Evolutionary conservation across 2,797 vertebrate genomes (phyloP).

Genomic region (Poecile montanus): DNA sequence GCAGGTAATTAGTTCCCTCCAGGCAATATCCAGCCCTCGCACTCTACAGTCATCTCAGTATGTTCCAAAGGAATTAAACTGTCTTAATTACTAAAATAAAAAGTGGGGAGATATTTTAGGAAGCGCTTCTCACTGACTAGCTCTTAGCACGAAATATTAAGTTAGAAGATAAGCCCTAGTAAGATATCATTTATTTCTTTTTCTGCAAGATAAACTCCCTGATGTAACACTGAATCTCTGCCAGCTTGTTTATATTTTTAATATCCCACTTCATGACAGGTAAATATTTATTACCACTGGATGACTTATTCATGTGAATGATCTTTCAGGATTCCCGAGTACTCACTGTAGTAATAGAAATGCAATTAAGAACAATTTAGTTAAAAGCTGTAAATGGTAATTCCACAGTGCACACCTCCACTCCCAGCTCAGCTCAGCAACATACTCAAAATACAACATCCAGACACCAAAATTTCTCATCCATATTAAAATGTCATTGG

Average conservation of each 20-base stretch:
- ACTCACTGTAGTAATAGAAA: background rate
- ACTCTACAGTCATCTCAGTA: background rate
- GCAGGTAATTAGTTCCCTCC: background rate
- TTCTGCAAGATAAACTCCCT: background rate
- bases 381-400: background rate
- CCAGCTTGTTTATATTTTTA: background rate
- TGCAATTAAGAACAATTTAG: background rate
- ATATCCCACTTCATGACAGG: background rate
- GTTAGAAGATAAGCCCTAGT: background rate
- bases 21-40: background rate
- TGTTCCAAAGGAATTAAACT: background rate
- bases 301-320: background rate
- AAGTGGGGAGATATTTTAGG: background rate
- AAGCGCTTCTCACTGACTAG: background rate
- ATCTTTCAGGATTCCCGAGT: background rate
- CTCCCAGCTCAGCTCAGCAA: background rate
- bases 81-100: background rate
- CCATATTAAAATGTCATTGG: background rate
- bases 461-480: background rate
- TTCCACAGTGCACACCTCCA: background rate
- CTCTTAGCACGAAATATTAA: background rate
- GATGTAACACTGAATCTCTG: background rate
- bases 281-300: background rate
- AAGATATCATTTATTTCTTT: background rate
- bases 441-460: background rate